phyloP scores from a whole-genome alignment of 2,888 invertebrate genomes.

The Cheilosia variabilis region DNA sequence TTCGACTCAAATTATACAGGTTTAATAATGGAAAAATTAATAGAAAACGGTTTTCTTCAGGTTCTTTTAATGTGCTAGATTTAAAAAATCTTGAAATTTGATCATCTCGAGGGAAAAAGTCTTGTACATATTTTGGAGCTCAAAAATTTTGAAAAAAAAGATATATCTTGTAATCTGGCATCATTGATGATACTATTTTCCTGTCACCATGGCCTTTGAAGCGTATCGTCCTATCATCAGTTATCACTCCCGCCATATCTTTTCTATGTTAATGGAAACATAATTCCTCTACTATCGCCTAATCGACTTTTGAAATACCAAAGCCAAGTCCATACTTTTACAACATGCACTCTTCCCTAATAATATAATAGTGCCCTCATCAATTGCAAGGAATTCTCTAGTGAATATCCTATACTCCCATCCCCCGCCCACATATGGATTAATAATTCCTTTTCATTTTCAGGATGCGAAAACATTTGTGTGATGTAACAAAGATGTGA shows the following conservation, averaged over 20 bases:
- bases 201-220: too few relatives aligned
- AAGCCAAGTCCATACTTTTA: slow-evolving; percentile 7
- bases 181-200: too few relatives aligned
- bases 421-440: slow-evolving; percentile 37
- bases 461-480: slow-evolving; percentile 43
- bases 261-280: slow-evolving; percentile 49
- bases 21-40: too few relatives aligned
- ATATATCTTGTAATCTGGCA: too few relatives aligned
- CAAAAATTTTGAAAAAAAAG: too few relatives aligned
- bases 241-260: background rate
- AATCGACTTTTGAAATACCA: slow-evolving; percentile 51
- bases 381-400: slow-evolving; percentile 62
- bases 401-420: slow-evolving; percentile 19
- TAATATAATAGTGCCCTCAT: slow-evolving; percentile 57
- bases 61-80: too few relatives aligned
- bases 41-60: too few relatives aligned
- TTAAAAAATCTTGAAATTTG: too few relatives aligned
- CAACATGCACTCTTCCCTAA: slow-evolving; percentile 7
- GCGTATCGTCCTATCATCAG: too few relatives aligned
- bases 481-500: slow-evolving; percentile 63
- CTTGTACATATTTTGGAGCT: too few relatives aligned
- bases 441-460: slow-evolving; percentile 75
- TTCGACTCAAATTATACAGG: too few relatives aligned
- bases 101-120: too few relatives aligned
- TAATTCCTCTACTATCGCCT: slow-evolving; percentile 11